Evolutionary conservation across 2,113 vertebrate species (phyloP).

Genomic region (Platichthys flesus): DNA sequence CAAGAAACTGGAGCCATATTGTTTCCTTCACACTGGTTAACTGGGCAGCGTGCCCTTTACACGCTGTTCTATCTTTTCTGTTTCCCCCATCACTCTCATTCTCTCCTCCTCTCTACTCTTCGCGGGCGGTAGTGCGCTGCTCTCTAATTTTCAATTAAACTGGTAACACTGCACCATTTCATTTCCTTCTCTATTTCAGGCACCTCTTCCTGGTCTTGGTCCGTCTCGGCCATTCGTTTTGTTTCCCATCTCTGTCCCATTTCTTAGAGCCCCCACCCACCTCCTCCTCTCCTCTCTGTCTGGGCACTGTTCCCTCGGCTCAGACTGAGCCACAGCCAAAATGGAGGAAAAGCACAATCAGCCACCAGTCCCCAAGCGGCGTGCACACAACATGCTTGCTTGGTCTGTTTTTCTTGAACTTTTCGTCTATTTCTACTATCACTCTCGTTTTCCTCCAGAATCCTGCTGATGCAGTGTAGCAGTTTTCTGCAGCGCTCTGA

Average conservation of each 20-base stretch:
- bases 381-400: constrained; percentile 60
- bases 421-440: constrained; percentile 49
- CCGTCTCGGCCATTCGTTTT: constrained; percentile 66
- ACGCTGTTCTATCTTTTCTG: constrained; percentile 65
- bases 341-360: constrained; percentile 82
- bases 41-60: constrained; percentile 74
- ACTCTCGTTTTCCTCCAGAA: constrained; percentile 8
- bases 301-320: constrained; percentile 74
- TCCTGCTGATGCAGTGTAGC: constrained; percentile 11
- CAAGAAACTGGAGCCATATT: constrained; percentile 74
- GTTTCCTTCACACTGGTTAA: constrained; percentile 72
- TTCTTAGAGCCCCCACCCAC: constrained; percentile 31
- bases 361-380: constrained; percentile 67
- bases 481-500: constrained; percentile 25
- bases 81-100: constrained; percentile 57
- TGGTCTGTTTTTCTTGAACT: constrained; percentile 44
- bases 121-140: constrained; percentile 43
- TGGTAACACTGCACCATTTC: constrained; percentile 60
- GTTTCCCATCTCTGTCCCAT: constrained; percentile 70
- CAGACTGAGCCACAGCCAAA: constrained; percentile 75
- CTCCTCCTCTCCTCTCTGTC: constrained; percentile 46
- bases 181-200: constrained; percentile 75
- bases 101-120: constrained; percentile 55
- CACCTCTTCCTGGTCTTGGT: constrained; percentile 71
- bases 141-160: constrained; percentile 70